These are phyloP conservation scores for Petrolisthes cinctipes DNA, from an alignment of 2,888 invertebrate species.

Conservation along the genomic window DNA sequence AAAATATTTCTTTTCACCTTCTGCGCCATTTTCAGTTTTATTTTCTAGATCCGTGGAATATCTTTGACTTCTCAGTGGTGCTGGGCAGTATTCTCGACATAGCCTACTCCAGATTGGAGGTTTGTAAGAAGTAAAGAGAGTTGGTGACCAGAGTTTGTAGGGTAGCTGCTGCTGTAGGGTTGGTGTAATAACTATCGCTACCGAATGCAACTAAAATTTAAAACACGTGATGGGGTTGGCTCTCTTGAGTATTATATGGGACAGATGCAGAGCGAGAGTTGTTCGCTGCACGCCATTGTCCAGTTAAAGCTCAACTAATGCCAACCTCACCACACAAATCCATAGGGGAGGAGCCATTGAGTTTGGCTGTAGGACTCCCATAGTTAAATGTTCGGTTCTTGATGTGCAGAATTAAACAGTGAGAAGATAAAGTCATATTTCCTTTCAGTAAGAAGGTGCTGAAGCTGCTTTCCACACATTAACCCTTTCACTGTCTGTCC, in stretches of 20 bases:
- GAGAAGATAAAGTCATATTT: not conserved
- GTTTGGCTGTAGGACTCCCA: not conserved
- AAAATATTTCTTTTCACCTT: constrained; percentile 40
- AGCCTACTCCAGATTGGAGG: constrained; percentile 79
- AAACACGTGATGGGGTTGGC: constrained; percentile 21
- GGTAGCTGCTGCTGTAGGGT: constrained; percentile 50
- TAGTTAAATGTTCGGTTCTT: not conserved
- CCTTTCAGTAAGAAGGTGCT: constrained; percentile 31
- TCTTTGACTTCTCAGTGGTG: constrained; percentile 96
- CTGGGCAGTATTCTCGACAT: constrained; percentile 97
- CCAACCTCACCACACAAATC: constrained; percentile 5
- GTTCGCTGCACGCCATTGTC: not conserved
- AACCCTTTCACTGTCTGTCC: not conserved
- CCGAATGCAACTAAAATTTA: constrained; percentile 30
- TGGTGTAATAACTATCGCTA: constrained; percentile 27
- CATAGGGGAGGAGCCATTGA: constrained; percentile 33
- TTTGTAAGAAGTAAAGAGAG: constrained; percentile 51
- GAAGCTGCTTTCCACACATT: constrained; percentile 32
- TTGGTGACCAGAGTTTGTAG: constrained; percentile 39
- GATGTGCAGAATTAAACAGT: constrained; percentile 6
- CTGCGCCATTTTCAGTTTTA: constrained; percentile 80
- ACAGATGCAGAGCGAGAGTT: not conserved
- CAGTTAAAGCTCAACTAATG: not conserved
- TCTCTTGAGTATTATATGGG: not conserved
- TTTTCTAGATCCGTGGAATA: constrained; percentile 98